Conservation (phyloP, 1,140 invertebrate genomes). For the Stratiolaelaps scimitus region DNA sequence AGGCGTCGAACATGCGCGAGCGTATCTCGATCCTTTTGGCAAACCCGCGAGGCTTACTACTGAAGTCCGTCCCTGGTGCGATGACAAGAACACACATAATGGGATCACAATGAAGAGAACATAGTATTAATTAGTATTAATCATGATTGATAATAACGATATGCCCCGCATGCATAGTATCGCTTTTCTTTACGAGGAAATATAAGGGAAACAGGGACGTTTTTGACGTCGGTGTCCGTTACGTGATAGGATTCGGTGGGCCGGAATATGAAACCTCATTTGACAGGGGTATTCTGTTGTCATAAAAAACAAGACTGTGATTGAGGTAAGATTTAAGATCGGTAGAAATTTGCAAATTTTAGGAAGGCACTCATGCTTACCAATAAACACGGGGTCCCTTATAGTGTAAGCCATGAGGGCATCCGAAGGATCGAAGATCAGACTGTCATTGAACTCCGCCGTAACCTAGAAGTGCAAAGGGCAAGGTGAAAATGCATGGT, state of each 20-base stretch:
- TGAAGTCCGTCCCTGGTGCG: slow-evolving; percentile 40
- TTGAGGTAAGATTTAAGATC: too few relatives aligned
- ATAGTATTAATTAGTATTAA: too few relatives aligned
- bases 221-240: too few relatives aligned
- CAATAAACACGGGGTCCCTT: slow-evolving; percentile 65
- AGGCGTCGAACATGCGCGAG: slow-evolving; percentile 85
- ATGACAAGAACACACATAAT: slow-evolving; percentile 31
- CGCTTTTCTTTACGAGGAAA: too few relatives aligned
- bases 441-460: slow-evolving; percentile 61
- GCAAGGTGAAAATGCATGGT: neutral
- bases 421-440: slow-evolving; percentile 63
- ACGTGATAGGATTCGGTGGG: too few relatives aligned
- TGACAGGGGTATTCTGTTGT: too few relatives aligned
- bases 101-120: too few relatives aligned
- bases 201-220: too few relatives aligned
- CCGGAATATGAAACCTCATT: too few relatives aligned
- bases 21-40: slow-evolving; percentile 54
- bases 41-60: slow-evolving; percentile 44
- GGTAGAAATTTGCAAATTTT: slow-evolving; percentile 28
- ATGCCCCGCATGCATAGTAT: too few relatives aligned
- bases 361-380: slow-evolving; percentile 36
- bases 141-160: too few relatives aligned
- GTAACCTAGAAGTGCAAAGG: slow-evolving; percentile 46
- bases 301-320: too few relatives aligned
- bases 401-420: slow-evolving; percentile 71